phyloP scores from a whole-genome alignment of 2,797 vertebrate genomes.

The Hippoglossus hippoglossus region DNA sequence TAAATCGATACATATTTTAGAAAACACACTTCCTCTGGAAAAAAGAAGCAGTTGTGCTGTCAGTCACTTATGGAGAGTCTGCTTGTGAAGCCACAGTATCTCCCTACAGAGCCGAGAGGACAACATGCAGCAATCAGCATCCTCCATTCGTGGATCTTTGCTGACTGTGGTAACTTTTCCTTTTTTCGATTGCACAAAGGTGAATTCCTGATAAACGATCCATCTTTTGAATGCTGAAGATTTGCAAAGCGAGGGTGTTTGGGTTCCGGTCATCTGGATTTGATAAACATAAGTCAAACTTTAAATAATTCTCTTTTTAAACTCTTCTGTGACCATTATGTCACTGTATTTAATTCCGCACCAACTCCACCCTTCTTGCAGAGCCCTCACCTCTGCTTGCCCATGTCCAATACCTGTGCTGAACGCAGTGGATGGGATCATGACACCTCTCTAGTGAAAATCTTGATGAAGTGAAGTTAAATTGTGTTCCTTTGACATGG shows the following conservation, averaged over 20 bases:
- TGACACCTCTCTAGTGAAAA: too few species aligned
- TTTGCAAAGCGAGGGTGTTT: neutral
- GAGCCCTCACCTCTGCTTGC: neutral
- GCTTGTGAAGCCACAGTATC: constrained; percentile 1
- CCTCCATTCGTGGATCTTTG: neutral
- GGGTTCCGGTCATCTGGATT: too few species aligned
- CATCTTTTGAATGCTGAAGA: neutral
- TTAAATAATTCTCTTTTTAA: neutral
- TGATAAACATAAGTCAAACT: neutral
- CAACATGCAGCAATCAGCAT: constrained; percentile 19
- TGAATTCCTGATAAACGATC: neutral
- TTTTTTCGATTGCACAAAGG: neutral
- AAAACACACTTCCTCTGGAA: neutral
- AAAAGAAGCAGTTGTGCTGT: neutral
- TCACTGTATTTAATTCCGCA: neutral
- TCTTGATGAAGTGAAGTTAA: too few species aligned
- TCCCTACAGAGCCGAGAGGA: neutral
- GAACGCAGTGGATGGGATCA: too few species aligned
- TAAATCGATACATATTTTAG: neutral
- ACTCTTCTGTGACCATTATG: neutral
- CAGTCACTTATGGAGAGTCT: neutral
- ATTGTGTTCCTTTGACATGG: neutral
- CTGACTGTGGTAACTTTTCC: neutral
- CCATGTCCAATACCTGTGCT: neutral
- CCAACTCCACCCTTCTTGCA: neutral